phyloP scores from a whole-genome alignment of 2,888 invertebrate genomes.

The Amblyjoppa proteus region DNA sequence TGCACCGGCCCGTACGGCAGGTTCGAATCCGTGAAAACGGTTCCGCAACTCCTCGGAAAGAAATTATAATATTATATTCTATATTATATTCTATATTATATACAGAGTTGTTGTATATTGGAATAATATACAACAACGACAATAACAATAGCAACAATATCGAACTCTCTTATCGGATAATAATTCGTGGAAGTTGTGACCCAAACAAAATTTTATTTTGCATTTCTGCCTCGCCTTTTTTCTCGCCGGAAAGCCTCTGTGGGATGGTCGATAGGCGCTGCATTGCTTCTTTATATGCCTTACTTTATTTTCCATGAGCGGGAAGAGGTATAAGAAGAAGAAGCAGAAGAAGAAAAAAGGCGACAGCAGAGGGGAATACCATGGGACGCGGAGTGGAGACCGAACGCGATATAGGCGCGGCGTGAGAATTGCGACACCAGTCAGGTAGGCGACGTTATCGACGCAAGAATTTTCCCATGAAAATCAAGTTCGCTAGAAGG shows the following conservation, averaged over 20 bases:
- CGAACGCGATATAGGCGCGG: constrained; percentile 46
- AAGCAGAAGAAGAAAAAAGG: constrained; percentile 16
- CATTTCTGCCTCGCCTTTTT: not conserved
- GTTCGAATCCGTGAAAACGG: no score
- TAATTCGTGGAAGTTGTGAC: not conserved
- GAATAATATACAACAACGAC: no score
- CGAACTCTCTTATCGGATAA: constrained; percentile 29
- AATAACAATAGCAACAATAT: not conserved
- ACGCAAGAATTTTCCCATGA: constrained; percentile 70
- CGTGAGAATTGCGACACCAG: constrained; percentile 77
- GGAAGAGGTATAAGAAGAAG: constrained; percentile 10
- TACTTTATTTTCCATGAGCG: constrained; percentile 22
- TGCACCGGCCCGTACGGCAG: no score
- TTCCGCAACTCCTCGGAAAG: no score
- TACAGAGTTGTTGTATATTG: no score
- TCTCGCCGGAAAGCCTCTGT: constrained; percentile 25
- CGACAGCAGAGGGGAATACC: constrained; percentile 1
- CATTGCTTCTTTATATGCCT: constrained; percentile 24
- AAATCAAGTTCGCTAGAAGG: constrained; percentile 69
- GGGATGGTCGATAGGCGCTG: not conserved
- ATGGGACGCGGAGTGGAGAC: constrained; percentile 24
- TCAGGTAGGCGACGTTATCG: constrained; percentile 74
- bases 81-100: no score
- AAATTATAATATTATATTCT: no score
- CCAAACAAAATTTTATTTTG: constrained; percentile 24